These are phyloP conservation scores for Oikopleura vanhoeffeni DNA, from an alignment of 23 tunicate species.

Conservation along the genomic window DNA sequence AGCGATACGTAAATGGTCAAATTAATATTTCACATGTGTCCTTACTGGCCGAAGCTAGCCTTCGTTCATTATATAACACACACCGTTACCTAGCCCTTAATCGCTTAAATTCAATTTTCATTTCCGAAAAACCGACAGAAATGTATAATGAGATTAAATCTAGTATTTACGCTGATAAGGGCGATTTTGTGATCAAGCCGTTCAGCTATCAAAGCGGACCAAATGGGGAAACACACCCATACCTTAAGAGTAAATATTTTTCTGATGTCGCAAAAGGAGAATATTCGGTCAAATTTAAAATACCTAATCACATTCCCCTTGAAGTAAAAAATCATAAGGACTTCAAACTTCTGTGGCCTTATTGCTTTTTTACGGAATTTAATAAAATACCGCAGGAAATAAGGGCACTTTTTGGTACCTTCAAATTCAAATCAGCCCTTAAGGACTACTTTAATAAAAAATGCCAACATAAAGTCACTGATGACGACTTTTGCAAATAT, in stretches of 20 bases:
- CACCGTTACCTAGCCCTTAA: neutral
- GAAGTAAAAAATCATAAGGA: too few relatives aligned
- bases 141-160: neutral
- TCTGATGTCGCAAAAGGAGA: neutral
- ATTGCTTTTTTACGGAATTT: neutral
- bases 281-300: neutral
- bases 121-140: neutral
- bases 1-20: neutral
- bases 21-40: neutral
- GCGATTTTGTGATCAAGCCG: neutral
- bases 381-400: neutral
- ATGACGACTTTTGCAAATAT: neutral
- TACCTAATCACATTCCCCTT: too few relatives aligned
- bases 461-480: neutral
- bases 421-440: neutral
- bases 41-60: neutral
- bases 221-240: neutral
- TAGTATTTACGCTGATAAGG: neutral
- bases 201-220: neutral
- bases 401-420: neutral
- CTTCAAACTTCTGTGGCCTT: too few relatives aligned
- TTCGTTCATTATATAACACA: neutral
- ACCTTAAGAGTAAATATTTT: neutral
- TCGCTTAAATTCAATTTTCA: neutral
- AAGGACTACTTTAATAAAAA: neutral